Evolutionary conservation across 2,888 invertebrate species (phyloP), one percentile per base, ranked within the genome.

Genomic region (Myopa testacea): DNA sequence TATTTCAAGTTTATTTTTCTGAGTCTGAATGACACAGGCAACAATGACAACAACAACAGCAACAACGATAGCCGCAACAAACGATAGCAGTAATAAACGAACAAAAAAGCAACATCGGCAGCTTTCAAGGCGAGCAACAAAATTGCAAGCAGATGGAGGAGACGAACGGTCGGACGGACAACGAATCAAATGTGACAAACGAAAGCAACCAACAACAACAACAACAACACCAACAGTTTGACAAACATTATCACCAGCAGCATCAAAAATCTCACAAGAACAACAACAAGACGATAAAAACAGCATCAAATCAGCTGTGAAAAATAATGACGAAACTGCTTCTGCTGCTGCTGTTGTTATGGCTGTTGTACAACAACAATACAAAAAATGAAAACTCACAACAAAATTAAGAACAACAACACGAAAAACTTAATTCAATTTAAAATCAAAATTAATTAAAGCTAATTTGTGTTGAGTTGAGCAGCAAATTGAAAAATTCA

Each of bases 401-500:
- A 38, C 16, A 72, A 72, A 72, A 40, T 38, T 19, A 26, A 45
- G 4, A 12, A 45, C 38, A 60, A 45, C n/a, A 37, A 19, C 34
- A 55, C 16, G 16, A 55, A 38, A 71, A 63, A 73, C 26, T 34
- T 19, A 10, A 50, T 50, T 34, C 12, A 19, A 63, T 74, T 74
- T 74, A 34, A 50, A 63, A 74, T 55, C 75, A 75, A 75, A 75
- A 75, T 75, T 75, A 67, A 75, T 75, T 75, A 67, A 75, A 75
- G 58, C 75, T 75, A 75, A 75, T 75, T 75, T 75, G 34, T 65
- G 16, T 40, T 55, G 67, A 50, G 67, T 50, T 55, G 75, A 50
- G 55, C 75, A 75, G 67, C 75, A 65, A 75, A 75, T 75, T 75
- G 67, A 38, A 75, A 52, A 75, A 75, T 75, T 26, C 75, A 67